phyloP scores from a whole-genome alignment of 2,888 invertebrate genomes.

The Hypena proboscidalis region DNA sequence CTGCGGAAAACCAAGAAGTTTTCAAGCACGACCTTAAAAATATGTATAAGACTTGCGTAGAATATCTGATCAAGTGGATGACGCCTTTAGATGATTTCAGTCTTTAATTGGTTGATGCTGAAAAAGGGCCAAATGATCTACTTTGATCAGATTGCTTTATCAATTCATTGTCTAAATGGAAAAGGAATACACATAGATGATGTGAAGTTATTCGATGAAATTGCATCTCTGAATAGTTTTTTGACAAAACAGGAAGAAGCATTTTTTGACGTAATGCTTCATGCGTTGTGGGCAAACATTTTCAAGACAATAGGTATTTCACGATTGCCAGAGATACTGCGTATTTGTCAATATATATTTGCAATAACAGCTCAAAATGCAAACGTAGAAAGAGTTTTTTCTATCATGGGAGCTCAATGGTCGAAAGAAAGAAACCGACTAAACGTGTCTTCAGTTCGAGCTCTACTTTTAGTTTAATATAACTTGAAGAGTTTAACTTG shows the following conservation, averaged over 20 bases:
- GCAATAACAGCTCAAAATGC: slow-evolving; percentile 34
- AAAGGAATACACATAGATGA: slow-evolving; percentile 20
- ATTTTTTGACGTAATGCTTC: slow-evolving; percentile 24
- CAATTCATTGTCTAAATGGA: slow-evolving; percentile 25
- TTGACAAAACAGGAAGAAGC: slow-evolving; percentile 27
- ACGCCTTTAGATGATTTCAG: slow-evolving; percentile 25
- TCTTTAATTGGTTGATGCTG: slow-evolving; percentile 25
- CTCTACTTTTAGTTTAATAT: background rate
- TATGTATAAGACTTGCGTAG: slow-evolving; percentile 26
- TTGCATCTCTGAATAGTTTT: slow-evolving; percentile 29
- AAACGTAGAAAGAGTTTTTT: slow-evolving; percentile 38
- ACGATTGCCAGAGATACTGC: slow-evolving; percentile 29
- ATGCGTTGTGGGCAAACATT: slow-evolving; percentile 29
- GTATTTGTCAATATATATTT: slow-evolving; percentile 26
- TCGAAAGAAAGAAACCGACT: background rate
- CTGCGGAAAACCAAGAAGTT: slow-evolving; percentile 21
- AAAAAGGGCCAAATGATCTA: slow-evolving; percentile 26
- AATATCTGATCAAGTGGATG: slow-evolving; percentile 27
- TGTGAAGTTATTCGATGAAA: slow-evolving; percentile 24
- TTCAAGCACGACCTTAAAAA: slow-evolving; percentile 27
- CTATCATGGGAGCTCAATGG: slow-evolving; percentile 17
- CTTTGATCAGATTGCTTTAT: slow-evolving; percentile 22
- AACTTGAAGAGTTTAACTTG: background rate
- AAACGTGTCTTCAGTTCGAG: background rate
- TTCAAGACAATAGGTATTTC: slow-evolving; percentile 31